Percentiles rank a stretch among this genome's conserved stretches.
Evolutionary conservation across 2,113 vertebrate species (phyloP).

Genomic region (Toxotes chatareus): DNA sequence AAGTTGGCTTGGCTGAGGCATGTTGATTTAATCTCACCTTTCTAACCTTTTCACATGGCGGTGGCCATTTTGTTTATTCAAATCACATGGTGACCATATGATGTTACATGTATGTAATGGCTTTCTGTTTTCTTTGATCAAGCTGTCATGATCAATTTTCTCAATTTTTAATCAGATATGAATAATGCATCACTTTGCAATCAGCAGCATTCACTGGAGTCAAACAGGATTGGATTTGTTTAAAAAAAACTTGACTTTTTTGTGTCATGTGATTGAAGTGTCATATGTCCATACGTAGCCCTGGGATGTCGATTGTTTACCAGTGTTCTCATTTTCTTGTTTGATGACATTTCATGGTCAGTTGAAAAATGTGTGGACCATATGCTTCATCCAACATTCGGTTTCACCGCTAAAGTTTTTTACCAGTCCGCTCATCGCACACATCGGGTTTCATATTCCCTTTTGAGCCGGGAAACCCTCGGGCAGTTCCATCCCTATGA

Average conservation of each 20-base stretch:
- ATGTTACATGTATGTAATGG: constrained; percentile 11
- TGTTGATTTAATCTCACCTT: constrained; percentile 57
- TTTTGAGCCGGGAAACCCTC: constrained; percentile 32
- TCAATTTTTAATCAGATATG: constrained; percentile 6
- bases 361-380: constrained; percentile 50
- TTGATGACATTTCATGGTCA: constrained; percentile 30
- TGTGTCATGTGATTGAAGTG: not conserved
- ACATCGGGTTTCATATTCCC: constrained; percentile 25
- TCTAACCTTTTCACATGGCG: constrained; percentile 14
- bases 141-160: constrained; percentile 44
- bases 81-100: constrained; percentile 26
- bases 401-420: constrained; percentile 6
- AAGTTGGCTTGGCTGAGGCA: not conserved
- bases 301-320: constrained; percentile 25
- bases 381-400: constrained; percentile 9
- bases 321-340: constrained; percentile 15
- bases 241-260: constrained; percentile 5
- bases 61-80: constrained; percentile 31
- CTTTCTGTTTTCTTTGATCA: constrained; percentile 55
- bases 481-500: constrained; percentile 48
- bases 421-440: constrained; percentile 18
- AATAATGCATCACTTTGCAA: constrained; percentile 41
- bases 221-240: constrained; percentile 21
- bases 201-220: constrained; percentile 19
- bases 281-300: not conserved